Conservation (phyloP, 2,888 invertebrate genomes). For the Torymus aiolomorphi region DNA sequence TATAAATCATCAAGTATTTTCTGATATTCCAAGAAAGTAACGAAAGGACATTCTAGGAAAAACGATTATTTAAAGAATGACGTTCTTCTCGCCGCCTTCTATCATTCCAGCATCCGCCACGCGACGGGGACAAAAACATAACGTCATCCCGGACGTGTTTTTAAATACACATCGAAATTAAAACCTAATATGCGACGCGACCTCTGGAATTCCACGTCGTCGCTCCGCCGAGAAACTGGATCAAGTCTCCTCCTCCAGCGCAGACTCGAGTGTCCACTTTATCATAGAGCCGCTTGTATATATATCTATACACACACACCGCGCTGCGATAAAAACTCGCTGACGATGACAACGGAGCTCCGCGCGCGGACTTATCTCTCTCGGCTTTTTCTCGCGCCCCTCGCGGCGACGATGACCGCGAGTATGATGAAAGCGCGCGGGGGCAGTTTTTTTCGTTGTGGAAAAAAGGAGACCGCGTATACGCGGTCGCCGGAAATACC, state of each 20-base stretch:
- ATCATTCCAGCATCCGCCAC: not conserved
- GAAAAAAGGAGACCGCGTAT: not conserved
- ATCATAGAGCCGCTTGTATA: not conserved
- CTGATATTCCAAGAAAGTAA: too few relatives aligned
- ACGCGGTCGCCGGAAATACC: slow-evolving; percentile 34
- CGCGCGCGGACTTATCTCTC: not conserved
- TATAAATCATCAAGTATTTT: too few relatives aligned
- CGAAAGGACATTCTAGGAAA: too few relatives aligned
- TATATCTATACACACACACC: not conserved
- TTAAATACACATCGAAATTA: not conserved
- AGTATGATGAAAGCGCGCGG: slow-evolving; percentile 14
- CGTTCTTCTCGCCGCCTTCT: not conserved
- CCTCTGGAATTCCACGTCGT: slow-evolving; percentile 13
- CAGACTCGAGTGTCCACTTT: slow-evolving; percentile 18
- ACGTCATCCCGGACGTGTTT: not conserved
- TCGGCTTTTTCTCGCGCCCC: not conserved
- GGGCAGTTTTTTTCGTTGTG: not conserved
- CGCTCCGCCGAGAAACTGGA: slow-evolving; percentile 22
- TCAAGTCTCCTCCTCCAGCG: slow-evolving; percentile 12
- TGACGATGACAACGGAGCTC: slow-evolving; percentile 3
- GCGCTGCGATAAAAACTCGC: slow-evolving; percentile 44
- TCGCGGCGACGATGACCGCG: slow-evolving; percentile 9
- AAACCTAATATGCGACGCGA: not conserved
- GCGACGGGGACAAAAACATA: not conserved
- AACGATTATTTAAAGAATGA: too few relatives aligned